Conservation (phyloP, 1,140 invertebrate species). For the Nebria ingens region DNA sequence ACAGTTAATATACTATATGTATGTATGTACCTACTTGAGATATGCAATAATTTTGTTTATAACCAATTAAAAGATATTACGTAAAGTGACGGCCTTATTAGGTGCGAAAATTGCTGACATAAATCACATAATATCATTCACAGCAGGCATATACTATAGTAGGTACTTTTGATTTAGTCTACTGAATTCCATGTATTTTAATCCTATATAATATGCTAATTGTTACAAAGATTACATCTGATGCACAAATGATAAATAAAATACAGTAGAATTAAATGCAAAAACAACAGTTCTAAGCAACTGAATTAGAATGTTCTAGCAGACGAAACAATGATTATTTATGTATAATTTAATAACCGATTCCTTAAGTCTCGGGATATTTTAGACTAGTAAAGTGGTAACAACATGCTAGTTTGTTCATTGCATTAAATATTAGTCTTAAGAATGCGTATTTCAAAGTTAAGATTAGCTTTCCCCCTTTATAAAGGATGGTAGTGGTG, state of each 20-base stretch:
- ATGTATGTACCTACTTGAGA: no score
- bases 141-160: background rate
- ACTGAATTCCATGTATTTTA: background rate
- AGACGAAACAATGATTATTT: no score
- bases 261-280: no score
- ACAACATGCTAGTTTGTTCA: background rate
- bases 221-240: background rate
- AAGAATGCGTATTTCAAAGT: background rate
- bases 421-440: background rate
- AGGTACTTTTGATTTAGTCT: background rate
- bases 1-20: no score
- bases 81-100: background rate
- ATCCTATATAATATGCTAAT: background rate
- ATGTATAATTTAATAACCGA: no score
- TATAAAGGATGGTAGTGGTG: no score
- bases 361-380: no score
- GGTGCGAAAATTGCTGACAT: background rate
- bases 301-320: no score
- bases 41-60: background rate
- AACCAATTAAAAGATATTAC: background rate
- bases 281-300: no score
- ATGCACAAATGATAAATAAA: no score
- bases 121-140: background rate
- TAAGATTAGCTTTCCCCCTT: no score
- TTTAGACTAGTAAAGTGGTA: no score